Evolutionary conservation across 2,113 vertebrate genomes (phyloP).

Genomic region (Chaetops frenatus): DNA sequence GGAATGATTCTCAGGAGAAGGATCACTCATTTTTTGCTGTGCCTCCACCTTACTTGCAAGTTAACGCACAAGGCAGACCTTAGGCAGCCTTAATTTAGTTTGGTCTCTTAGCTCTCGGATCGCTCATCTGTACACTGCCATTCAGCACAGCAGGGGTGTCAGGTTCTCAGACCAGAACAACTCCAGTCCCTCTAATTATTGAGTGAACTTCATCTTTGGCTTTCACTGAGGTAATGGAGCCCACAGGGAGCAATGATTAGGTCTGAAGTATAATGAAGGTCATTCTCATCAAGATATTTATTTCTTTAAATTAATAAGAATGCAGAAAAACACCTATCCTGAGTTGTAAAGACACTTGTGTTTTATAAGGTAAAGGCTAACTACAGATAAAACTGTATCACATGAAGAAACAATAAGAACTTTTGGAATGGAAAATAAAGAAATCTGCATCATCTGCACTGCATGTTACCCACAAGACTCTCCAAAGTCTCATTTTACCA

Average conservation of each 20-base stretch:
- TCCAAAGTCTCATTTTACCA: constrained; percentile 22
- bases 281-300: constrained; percentile 26
- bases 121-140: constrained; percentile 45
- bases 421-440: background rate
- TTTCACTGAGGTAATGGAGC: constrained; percentile 42
- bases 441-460: background rate
- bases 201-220: constrained; percentile 37
- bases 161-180: constrained; percentile 50
- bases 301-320: constrained; percentile 3
- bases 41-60: constrained; percentile 14
- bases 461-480: background rate
- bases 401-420: background rate
- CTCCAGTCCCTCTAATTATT: constrained; percentile 46
- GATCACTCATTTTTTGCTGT: background rate
- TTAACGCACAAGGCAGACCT: background rate
- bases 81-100: constrained; percentile 14
- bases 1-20: background rate
- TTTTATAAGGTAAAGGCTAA: background rate
- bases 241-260: constrained; percentile 32
- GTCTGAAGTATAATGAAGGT: constrained; percentile 44
- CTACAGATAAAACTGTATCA: background rate
- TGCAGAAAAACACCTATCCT: background rate
- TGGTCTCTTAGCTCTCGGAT: background rate
- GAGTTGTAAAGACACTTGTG: background rate
- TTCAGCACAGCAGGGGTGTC: constrained; percentile 44